Base-by-base conservation (phyloP, 2,888 invertebrate species). In the Opisthograptis luteolata region DNA sequence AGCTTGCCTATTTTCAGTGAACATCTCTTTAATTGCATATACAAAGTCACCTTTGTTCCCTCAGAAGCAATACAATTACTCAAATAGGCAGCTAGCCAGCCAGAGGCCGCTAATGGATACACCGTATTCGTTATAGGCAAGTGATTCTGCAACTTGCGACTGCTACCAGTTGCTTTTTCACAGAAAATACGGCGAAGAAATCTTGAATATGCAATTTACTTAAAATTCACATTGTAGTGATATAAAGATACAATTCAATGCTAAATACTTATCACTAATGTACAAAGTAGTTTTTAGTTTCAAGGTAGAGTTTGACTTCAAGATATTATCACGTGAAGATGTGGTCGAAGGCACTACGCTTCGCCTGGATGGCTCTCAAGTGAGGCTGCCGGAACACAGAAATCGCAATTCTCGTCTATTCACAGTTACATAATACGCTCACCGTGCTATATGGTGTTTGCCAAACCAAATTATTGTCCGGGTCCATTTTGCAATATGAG, bases 401-500 rank as follows among this genome's bases (percentile, higher is more conserved):
- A n/a, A n/a, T n/a, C n/a, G 17, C 17, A 17, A 17, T 17, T n/a
- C n/a, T n/a, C n/a, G n/a, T n/a, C 17, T 28, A 28, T 9, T 10
- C 12, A n/a, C 15, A 15, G 8, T 24, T 40, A 34, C 13, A 24
- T 39, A 44, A 44, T 44, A 48, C 10, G 47, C 19, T 13, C 25
- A 7, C 10, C 14, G 6, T 30, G 2, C 40, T 47, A 24, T 7
- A 9, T 28, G 42, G 13, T 87, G 81, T 88, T 84, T 84, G 71
- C 77, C 64, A 87, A 90, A 90, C 83, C 76, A 76, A 88, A 89
- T 89, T 89, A 89, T 83, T 84, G 75, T 68, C 73, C 66, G 65
- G 81, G 82, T 82, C 84, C 87, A 87, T 86, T 85, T 78, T 74
- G 82, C 81, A 85, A 86, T 87, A 89, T 87, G 86, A 88, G 89